Evolutionary conservation across 1,140 invertebrate species (phyloP).

Genomic region (Andricus grossulariae): DNA sequence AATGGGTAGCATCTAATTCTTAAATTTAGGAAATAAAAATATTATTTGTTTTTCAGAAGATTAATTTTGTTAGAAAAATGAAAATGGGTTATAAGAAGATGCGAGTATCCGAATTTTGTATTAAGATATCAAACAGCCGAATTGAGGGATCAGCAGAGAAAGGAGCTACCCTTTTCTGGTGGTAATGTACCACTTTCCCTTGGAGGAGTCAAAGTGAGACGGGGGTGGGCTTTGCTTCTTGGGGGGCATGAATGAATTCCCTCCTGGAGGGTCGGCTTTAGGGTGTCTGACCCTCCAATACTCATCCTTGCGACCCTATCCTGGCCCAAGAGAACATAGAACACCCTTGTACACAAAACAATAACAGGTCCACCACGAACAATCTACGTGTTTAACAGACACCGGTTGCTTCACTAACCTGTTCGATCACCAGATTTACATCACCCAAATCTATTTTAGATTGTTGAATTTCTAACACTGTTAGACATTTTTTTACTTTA

Average conservation of each 20-base stretch:
- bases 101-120: slow-evolving; percentile 58
- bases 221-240: slow-evolving; percentile 52
- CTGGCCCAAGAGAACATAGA: slow-evolving; percentile 54
- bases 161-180: slow-evolving; percentile 66
- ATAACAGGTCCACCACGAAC: slow-evolving; percentile 61
- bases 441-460: neutral
- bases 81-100: slow-evolving; percentile 42
- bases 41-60: too few species aligned
- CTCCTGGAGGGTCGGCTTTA: slow-evolving; percentile 67
- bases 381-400: slow-evolving; percentile 57
- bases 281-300: slow-evolving; percentile 69
- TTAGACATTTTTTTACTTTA: too few species aligned
- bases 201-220: slow-evolving; percentile 38
- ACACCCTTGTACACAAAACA: slow-evolving; percentile 60
- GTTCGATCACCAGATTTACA: slow-evolving; percentile 5
- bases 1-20: too few species aligned
- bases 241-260: slow-evolving; percentile 73
- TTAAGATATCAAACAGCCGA: slow-evolving; percentile 75
- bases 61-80: too few species aligned
- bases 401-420: slow-evolving; percentile 38
- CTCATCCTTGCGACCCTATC: slow-evolving; percentile 43
- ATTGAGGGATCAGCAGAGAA: slow-evolving; percentile 62
- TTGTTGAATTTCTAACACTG: too few species aligned
- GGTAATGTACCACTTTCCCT: slow-evolving; percentile 67
- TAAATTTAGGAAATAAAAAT: too few species aligned